These are phyloP conservation scores for Drosophila pseudotakahashii DNA, from an alignment of 2,888 invertebrate genomes.

Conservation along the genomic window DNA sequence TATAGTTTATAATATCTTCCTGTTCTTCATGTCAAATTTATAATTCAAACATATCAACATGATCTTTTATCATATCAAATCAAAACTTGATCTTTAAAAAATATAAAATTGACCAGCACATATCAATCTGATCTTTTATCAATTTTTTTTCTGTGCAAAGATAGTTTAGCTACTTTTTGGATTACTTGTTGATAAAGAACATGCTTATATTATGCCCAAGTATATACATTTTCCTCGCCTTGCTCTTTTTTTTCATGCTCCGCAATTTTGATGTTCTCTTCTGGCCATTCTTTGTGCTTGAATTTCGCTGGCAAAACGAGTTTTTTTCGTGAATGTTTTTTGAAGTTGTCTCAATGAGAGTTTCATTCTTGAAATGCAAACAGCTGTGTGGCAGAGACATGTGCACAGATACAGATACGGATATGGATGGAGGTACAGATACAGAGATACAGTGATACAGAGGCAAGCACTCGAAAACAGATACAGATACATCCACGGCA, in stretches of 20 bases:
- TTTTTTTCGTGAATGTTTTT: constrained; percentile 44
- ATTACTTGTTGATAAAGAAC: constrained; percentile 4
- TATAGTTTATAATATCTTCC: no score
- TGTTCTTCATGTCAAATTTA: no score
- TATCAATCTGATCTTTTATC: no score
- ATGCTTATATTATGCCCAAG: neutral
- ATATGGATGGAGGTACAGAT: constrained; percentile 10
- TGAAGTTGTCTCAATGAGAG: constrained; percentile 55
- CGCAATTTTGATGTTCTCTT: constrained; percentile 53
- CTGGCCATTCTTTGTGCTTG: constrained; percentile 58
- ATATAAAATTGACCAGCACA: no score
- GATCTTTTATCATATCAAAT: no score
- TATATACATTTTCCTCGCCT: constrained; percentile 6
- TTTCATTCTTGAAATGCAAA: constrained; percentile 77
- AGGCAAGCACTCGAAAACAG: constrained; percentile 29
- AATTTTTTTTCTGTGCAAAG: no score
- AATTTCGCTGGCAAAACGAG: constrained; percentile 67
- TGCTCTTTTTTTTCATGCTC: constrained; percentile 56
- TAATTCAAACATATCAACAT: no score
- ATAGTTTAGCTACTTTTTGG: neutral
- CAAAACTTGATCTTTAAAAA: no score
- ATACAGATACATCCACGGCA: constrained; percentile 55
- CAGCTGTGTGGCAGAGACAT: constrained; percentile 64
- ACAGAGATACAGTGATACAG: constrained; percentile 18
- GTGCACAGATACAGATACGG: constrained; percentile 28